These are phyloP conservation scores for Macropus fuliginosus DNA, from an alignment of 2,797 vertebrate genomes.

Conservation along the genomic window DNA sequence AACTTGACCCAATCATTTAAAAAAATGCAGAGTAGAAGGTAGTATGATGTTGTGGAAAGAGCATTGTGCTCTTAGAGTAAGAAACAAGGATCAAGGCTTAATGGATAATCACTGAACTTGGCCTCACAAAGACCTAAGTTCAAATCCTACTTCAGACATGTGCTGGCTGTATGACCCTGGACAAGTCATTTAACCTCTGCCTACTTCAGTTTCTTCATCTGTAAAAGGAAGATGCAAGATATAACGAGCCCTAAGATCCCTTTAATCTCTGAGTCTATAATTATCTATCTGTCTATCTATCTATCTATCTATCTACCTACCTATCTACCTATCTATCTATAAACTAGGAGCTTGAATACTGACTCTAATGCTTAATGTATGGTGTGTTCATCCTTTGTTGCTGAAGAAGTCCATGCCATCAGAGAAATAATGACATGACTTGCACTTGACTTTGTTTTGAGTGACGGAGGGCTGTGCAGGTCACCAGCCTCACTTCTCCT, in stretches of 20 bases:
- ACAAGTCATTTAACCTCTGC: neutral
- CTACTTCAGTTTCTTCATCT: neutral
- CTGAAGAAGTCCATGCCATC: too few relatives aligned
- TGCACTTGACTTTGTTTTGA: too few relatives aligned
- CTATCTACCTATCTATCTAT: too few relatives aligned
- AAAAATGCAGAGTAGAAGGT: neutral
- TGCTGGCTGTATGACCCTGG: neutral
- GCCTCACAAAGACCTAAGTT: neutral
- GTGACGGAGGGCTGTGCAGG: too few relatives aligned
- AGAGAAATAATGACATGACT: too few relatives aligned
- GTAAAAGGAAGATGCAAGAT: neutral
- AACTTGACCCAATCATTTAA: neutral
- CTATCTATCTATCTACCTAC: too few relatives aligned
- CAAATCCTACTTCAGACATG: neutral
- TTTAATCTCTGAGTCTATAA: neutral
- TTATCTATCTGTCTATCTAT: neutral
- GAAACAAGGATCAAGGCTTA: neutral
- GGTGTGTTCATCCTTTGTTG: too few relatives aligned
- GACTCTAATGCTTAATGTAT: neutral
- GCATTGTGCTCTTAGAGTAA: neutral
- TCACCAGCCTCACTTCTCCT: too few relatives aligned
- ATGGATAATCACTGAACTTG: neutral
- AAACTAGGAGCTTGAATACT: neutral
- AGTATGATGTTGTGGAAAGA: neutral
- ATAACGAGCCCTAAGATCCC: neutral